Base-by-base conservation (phyloP, 1,140 invertebrate genomes). In the Drosophila repletoides region DNA sequence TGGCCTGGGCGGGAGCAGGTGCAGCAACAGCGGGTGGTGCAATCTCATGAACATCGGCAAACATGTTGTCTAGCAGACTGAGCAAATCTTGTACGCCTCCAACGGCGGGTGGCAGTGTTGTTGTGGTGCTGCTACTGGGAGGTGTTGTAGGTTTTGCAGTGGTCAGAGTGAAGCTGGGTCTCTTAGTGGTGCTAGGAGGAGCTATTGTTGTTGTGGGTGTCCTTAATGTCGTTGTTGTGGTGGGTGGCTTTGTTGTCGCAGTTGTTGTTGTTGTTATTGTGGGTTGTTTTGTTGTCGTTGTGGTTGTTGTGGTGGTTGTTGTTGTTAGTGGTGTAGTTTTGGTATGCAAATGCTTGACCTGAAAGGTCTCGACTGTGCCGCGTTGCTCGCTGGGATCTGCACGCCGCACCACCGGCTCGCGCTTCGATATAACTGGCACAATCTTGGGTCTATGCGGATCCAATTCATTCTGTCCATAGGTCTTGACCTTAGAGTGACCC, bases 401-500 rank as follows among this genome's bases (percentile, higher is more conserved):
- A 17, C 65, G 38, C 10, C 87, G 60, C 5, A 90, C 80, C 12
- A 90, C 76, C 0, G 89, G 84, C 31, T 90, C 89, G 14, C 81
- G 60, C 52, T 81, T 81, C 1, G 89, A 80, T 38, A 89, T 81
- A 3, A 90, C 67, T 3, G 88, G 88, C 43, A 90, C 86, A 48
- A 90, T 90, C 64, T 90, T 90, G 0, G 89, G 89, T 46, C 86
- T 77, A 43, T 89, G 88, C 24, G 88, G 81, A 72, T 91, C 90
- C 69, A 91, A 66, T 46, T 94, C 92, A n/a, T 90, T 93, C 0
- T 94, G 93, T 12, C 94, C 93, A 80, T 96, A 96, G 0, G 94
- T 95, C 90, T 95, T 95, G 0, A 96, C 95, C 90, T 95, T 95
- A 0, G 95, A 95, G 79, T 96, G 95, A 0, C 95, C 95, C 89